These are phyloP conservation scores for Romanogobio albipinnatus DNA, from an alignment of 2,113 vertebrate genomes.

Conservation along the genomic window DNA sequence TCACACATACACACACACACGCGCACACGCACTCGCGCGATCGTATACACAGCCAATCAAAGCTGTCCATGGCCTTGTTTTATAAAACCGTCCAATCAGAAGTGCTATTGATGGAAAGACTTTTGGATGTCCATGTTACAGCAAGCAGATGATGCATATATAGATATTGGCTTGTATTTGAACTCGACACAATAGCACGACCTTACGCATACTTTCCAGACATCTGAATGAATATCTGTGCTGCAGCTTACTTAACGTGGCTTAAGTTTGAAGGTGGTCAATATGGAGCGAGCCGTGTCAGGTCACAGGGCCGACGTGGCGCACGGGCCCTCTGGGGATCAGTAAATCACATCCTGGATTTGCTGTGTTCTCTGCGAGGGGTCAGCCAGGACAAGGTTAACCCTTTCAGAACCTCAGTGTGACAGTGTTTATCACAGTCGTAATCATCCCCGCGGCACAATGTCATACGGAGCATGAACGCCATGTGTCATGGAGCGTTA, in stretches of 20 bases:
- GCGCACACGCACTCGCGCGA: no score
- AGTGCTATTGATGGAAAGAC: not conserved
- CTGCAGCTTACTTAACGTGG: not conserved
- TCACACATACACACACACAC: constrained; percentile 6
- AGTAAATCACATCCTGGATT: constrained; percentile 45
- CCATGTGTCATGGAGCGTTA: not conserved
- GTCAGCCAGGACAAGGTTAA: constrained; percentile 39
- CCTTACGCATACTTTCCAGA: not conserved
- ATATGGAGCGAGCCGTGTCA: not conserved
- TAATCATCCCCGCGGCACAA: constrained; percentile 22
- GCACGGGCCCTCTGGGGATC: not conserved
- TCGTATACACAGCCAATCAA: constrained; percentile 19
- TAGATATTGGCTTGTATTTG: not conserved
- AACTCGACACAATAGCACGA: not conserved
- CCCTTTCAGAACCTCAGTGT: constrained; percentile 2
- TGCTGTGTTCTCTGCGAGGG: not conserved
- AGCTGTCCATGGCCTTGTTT: constrained; percentile 2
- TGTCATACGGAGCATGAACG: not conserved
- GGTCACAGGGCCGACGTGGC: not conserved
- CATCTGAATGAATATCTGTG: not conserved
- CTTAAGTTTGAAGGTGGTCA: not conserved
- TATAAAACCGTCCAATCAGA: constrained; percentile 26
- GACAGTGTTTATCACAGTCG: constrained; percentile 9
- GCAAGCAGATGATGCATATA: not conserved
- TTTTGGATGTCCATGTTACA: not conserved